phyloP scores from a whole-genome alignment of 2,797 vertebrate species.

The Nyctibius grandis region DNA sequence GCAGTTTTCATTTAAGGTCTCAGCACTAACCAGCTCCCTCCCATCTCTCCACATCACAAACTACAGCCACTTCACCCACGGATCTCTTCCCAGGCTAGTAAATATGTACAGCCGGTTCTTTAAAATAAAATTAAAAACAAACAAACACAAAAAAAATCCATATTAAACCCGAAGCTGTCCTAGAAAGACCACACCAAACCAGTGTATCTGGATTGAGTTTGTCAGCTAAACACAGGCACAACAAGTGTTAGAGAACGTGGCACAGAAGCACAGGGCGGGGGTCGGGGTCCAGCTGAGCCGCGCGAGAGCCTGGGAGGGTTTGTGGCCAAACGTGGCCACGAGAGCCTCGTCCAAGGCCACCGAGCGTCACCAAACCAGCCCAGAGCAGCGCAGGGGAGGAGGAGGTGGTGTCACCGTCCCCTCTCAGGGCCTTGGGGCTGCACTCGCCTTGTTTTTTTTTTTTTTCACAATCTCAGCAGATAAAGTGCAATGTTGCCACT shows the following conservation, averaged over 20 bases:
- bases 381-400: neutral
- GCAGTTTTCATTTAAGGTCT: neutral
- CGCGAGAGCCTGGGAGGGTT: rapidly evolving
- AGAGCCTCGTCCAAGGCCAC: rapidly evolving
- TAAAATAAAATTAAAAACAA: neutral
- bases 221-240: constrained; percentile 45
- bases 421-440: neutral
- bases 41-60: neutral
- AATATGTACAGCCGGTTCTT: neutral
- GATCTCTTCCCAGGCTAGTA: neutral
- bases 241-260: constrained; percentile 19
- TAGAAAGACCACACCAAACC: neutral
- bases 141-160: neutral
- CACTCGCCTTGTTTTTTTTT: neutral
- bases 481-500: constrained; percentile 18
- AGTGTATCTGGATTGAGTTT: neutral
- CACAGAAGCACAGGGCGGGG: neutral
- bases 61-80: neutral
- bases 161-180: neutral
- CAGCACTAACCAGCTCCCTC: neutral
- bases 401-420: neutral
- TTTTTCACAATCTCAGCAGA: neutral
- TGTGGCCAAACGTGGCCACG: too few species aligned
- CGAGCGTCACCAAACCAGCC: rapidly evolving
- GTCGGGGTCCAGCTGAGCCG: neutral